Evolutionary conservation across 2,113 vertebrate species (phyloP).

Genomic region (Callithrix jacchus): DNA sequence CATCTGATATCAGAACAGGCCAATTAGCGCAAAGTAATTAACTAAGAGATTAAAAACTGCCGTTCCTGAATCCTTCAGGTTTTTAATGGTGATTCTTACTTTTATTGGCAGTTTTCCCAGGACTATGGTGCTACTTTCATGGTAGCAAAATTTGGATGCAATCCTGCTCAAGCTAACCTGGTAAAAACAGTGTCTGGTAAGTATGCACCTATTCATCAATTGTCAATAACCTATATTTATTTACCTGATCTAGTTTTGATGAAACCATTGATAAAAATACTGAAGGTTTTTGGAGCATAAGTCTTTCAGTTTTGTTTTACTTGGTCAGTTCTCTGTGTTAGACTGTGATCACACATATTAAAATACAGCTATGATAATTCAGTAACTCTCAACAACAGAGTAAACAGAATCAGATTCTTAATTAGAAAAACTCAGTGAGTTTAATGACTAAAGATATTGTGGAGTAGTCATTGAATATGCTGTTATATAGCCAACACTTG

Average conservation of each 20-base stretch:
- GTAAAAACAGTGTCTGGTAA: background rate
- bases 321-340: background rate
- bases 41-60: background rate
- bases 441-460: background rate
- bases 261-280: background rate
- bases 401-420: background rate
- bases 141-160: background rate
- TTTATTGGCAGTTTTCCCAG: background rate
- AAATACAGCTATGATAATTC: background rate
- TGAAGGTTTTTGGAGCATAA: background rate
- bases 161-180: background rate
- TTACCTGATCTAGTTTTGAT: background rate
- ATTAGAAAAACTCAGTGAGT: background rate
- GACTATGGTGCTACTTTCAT: background rate
- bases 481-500: background rate
- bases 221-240: background rate
- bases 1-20: background rate
- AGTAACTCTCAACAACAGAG: background rate
- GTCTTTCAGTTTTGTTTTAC: background rate
- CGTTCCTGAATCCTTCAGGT: background rate
- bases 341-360: background rate
- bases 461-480: background rate
- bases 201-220: background rate
- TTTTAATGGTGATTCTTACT: background rate
- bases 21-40: background rate